Evolutionary conservation across 2,888 invertebrate genomes (phyloP).

Genomic region (Idaea aversata): DNA sequence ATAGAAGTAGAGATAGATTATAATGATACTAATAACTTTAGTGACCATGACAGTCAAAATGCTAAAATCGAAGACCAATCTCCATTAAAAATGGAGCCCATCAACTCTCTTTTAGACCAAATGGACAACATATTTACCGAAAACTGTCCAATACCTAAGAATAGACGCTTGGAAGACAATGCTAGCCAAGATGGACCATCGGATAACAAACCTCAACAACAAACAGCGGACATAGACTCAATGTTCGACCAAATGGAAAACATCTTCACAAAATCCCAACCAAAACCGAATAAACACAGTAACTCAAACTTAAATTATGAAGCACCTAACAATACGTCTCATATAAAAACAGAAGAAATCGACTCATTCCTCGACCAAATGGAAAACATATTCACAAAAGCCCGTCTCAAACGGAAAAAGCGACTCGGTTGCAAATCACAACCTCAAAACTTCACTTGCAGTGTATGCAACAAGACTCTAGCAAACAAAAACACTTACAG

Average conservation of each 20-base stretch:
- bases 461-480: slow-evolving; percentile 53
- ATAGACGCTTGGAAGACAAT: slow-evolving; percentile 5
- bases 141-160: neutral
- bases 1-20: neutral
- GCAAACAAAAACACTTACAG: slow-evolving; percentile 52
- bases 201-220: neutral
- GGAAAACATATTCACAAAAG: neutral
- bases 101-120: slow-evolving; percentile 18
- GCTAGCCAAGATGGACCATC: neutral
- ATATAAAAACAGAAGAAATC: slow-evolving; percentile 10
- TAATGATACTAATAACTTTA: neutral
- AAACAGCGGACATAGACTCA: slow-evolving; percentile 10
- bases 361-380: neutral
- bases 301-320: neutral
- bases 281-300: slow-evolving; percentile 5
- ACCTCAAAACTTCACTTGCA: slow-evolving; percentile 41
- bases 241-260: slow-evolving; percentile 13
- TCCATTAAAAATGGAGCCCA: slow-evolving; percentile 9
- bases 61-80: slow-evolving; percentile 10
- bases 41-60: slow-evolving; percentile 13
- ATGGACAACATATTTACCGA: slow-evolving; percentile 16
- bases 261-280: slow-evolving; percentile 4
- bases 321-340: slow-evolving; percentile 4
- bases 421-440: slow-evolving; percentile 10
- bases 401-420: neutral